Percentiles rank a stretch among this genome's conserved stretches.
Conservation (phyloP, 2,888 invertebrate genomes). For the Furcula furcula region DNA sequence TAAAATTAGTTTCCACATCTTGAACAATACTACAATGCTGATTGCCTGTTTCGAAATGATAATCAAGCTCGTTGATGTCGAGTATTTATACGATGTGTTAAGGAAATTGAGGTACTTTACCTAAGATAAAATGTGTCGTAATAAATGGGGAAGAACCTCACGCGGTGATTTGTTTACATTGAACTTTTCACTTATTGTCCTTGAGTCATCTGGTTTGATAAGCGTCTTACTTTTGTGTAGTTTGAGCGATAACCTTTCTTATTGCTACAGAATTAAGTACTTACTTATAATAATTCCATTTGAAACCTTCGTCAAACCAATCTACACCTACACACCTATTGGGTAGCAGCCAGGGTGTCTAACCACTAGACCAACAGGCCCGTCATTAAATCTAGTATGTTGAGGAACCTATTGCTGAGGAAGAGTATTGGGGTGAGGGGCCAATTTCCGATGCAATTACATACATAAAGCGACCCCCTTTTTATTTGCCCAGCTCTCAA, state of each 20-base stretch:
- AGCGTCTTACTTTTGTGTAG: background rate
- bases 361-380: too few species aligned
- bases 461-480: too few species aligned
- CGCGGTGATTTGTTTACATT: background rate
- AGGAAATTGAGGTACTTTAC: slow-evolving; percentile 5
- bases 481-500: too few species aligned
- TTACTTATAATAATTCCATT: too few species aligned
- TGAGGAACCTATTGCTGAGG: too few species aligned
- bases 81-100: slow-evolving; percentile 5
- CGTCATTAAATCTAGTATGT: too few species aligned
- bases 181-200: background rate
- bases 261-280: too few species aligned
- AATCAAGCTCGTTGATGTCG: background rate
- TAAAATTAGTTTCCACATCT: slow-evolving; percentile 2
- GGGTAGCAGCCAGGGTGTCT: too few species aligned
- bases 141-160: background rate
- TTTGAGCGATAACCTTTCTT: background rate
- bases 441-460: too few species aligned
- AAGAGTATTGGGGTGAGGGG: too few species aligned
- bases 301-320: too few species aligned
- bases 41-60: slow-evolving; percentile 1
- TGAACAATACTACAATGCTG: background rate
- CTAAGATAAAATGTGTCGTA: background rate
- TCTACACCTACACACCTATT: too few species aligned
- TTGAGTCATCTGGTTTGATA: background rate